These are phyloP conservation scores for Allolobophora icterica DNA, from an alignment of 2,888 invertebrate species.

Conservation along the genomic window DNA sequence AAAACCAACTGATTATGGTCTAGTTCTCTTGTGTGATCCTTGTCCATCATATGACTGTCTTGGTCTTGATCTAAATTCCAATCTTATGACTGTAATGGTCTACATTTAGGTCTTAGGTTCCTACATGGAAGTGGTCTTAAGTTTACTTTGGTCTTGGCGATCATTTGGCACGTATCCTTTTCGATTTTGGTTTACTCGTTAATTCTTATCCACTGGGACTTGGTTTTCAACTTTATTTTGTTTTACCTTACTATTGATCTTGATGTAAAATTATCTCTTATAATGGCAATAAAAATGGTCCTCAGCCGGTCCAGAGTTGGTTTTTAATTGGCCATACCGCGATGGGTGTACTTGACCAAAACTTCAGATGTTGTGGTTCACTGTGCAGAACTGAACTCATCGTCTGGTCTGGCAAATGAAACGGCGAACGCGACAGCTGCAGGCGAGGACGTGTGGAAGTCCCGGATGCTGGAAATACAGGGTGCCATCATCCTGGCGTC, in stretches of 20 bases:
- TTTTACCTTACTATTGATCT: neutral
- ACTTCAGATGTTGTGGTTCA: neutral
- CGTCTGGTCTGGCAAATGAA: neutral
- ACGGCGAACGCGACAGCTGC: neutral
- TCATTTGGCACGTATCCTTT: too few relatives aligned
- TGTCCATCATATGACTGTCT: too few relatives aligned
- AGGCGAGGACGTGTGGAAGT: constrained; percentile 41
- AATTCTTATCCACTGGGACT: too few relatives aligned
- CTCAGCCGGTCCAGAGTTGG: neutral
- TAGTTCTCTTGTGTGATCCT: too few relatives aligned
- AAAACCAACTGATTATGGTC: too few relatives aligned
- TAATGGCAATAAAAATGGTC: neutral
- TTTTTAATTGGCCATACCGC: neutral
- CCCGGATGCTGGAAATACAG: constrained; percentile 68
- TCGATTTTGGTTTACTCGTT: too few relatives aligned
- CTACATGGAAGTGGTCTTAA: too few relatives aligned
- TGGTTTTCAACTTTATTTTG: too few relatives aligned
- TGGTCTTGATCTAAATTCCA: too few relatives aligned
- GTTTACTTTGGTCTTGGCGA: too few relatives aligned
- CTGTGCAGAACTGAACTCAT: neutral
- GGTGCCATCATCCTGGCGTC: constrained; percentile 83
- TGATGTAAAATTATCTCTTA: neutral
- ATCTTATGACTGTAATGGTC: too few relatives aligned
- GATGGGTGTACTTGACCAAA: neutral
- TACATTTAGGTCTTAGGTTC: too few relatives aligned